Evolutionary conservation across 2,888 invertebrate species (phyloP).

Genomic region (Apocheima hispidaria): DNA sequence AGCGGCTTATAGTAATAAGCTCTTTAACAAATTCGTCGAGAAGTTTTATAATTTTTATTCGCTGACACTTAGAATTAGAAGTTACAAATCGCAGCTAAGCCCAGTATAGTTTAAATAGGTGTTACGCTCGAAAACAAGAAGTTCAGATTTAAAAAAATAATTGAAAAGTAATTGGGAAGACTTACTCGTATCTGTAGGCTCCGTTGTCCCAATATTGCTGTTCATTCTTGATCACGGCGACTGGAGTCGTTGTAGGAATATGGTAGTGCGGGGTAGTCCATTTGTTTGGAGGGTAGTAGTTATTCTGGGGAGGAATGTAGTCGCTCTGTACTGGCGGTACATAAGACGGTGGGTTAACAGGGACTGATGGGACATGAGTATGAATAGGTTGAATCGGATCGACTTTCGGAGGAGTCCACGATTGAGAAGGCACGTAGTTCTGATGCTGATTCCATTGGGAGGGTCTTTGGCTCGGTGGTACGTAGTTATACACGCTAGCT

Average conservation of each 20-base stretch:
- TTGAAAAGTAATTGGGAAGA: constrained; percentile 38
- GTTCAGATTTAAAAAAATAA: too few species aligned
- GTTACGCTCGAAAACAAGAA: too few species aligned
- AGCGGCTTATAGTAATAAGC: too few species aligned
- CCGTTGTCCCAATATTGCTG: constrained; percentile 77
- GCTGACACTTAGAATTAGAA: too few species aligned
- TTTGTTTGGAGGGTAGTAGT: constrained; percentile 30
- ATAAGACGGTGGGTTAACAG: constrained; percentile 24
- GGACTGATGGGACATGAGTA: constrained; percentile 14
- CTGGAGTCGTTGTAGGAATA: constrained; percentile 56
- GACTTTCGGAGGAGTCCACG: constrained; percentile 41
- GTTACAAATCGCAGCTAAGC: too few species aligned
- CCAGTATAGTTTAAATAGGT: too few species aligned
- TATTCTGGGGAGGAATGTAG: constrained; percentile 43
- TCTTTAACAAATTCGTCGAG: too few species aligned
- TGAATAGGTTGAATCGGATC: constrained; percentile 5
- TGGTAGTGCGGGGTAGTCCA: constrained; percentile 49
- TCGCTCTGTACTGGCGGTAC: constrained; percentile 36
- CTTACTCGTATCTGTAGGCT: constrained; percentile 84
- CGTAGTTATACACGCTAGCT: constrained; percentile 60
- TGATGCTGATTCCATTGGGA: constrained; percentile 51
- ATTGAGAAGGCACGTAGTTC: constrained; percentile 36
- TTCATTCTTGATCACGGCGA: constrained; percentile 79
- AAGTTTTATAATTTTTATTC: too few species aligned
- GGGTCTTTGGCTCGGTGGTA: constrained; percentile 51